Evolutionary conservation across 2,113 vertebrate species (phyloP), one percentile per base, ranked within the genome.

Genomic region (Cottus gobio): DNA sequence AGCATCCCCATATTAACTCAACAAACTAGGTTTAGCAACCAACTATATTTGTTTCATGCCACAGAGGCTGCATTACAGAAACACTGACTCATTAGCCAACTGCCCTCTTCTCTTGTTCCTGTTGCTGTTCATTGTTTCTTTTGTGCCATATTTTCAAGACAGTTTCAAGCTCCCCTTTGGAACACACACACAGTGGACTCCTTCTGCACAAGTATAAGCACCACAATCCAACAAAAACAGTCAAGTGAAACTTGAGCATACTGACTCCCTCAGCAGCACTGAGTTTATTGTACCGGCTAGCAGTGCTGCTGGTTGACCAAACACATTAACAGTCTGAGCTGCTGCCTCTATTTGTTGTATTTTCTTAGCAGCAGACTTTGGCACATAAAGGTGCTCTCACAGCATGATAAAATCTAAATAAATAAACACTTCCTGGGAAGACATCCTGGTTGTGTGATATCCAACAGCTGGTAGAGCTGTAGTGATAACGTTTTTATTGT

Each of bases 101-200:
- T 74, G n/a, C 26, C 18, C 42, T 63, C 7, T 63, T 11, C 39
- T 64, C 13, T 54, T 68, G 56, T 56, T 77, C 34, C 11, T 58
- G 12, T 67, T 75, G 15, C 4, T 3, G 2, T 31, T 62, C 9
- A 28, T 71, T 71, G 4, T 52, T 83, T 65, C 12, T 64, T 74
- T 74, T 60, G 44, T 64, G 67, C 50, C 56, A 24, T 76, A 30
- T 63, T 86, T 80, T 61, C 0, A 63, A 82, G 54, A 39, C 56
- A 16, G 66, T 79, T 73, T 89, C 63, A 77, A 77, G 69, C 61
- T 85, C 63, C 69, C 71, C 75, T 62, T 69, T 75, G 39, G 30
- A 24, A 50, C 46, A 22, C 18, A 22, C 20, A 56, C 24, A 54
- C 42, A 52, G 42, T 6, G 30, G 10, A 18, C 39, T 65, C 56